Conservation (phyloP, 2,888 invertebrate species). For the Itoplectis maculator region DNA sequence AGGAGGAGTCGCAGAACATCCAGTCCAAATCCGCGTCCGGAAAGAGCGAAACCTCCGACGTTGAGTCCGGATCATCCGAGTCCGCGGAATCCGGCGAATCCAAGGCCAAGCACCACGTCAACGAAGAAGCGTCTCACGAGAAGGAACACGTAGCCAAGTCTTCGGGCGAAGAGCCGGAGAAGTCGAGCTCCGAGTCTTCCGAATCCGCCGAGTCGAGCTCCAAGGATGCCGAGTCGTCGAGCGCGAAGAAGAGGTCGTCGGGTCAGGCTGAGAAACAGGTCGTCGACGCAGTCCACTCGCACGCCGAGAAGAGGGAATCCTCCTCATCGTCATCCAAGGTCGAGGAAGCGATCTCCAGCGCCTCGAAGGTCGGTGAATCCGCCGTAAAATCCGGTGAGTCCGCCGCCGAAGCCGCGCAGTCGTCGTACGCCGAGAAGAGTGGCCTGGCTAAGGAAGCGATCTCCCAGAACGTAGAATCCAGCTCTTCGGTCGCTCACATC, state of each 20-base stretch:
- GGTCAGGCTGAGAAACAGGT: not conserved
- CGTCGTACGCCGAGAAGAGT: not conserved
- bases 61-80: not conserved
- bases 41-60: not conserved
- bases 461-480: not conserved
- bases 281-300: not conserved
- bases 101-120: not conserved
- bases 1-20: not conserved
- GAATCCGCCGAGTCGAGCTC: not conserved
- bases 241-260: slow-evolving; percentile 7
- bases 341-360: not conserved
- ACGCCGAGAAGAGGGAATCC: not conserved
- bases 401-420: not conserved
- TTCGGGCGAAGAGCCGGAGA: not conserved
- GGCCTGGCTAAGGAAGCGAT: not conserved
- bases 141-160: not conserved
- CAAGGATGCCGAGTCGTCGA: not conserved
- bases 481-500: not conserved
- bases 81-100: not conserved
- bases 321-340: not conserved
- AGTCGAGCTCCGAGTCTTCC: not conserved
- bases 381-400: not conserved
- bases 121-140: not conserved
- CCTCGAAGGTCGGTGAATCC: not conserved
- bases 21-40: not conserved